Percentiles rank a stretch among this genome's conserved stretches.
These are phyloP conservation scores for Charaxes varanes DNA, from an alignment of 1,140 invertebrate genomes.

Conservation along the genomic window DNA sequence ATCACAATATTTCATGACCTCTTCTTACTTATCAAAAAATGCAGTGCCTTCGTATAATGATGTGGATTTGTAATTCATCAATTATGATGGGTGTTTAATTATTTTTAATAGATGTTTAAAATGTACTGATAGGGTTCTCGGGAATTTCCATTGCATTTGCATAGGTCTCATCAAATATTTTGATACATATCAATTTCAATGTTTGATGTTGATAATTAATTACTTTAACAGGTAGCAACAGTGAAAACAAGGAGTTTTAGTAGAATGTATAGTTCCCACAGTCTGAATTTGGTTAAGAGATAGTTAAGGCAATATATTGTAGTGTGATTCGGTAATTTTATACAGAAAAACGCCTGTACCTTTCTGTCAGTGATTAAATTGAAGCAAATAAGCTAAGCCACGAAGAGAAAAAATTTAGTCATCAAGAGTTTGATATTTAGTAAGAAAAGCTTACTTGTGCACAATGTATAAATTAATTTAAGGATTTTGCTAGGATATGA, in stretches of 20 bases:
- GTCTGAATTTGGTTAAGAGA: constrained; percentile 21
- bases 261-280: constrained; percentile 19
- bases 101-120: constrained; percentile 14
- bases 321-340: no score
- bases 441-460: no score
- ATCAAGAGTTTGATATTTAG: no score
- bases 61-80: constrained; percentile 28
- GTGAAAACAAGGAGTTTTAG: constrained; percentile 13
- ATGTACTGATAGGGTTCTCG: constrained; percentile 9
- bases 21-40: constrained; percentile 36
- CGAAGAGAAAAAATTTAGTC: no score
- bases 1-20: constrained; percentile 28
- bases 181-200: constrained; percentile 34
- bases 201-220: no score
- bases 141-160: constrained; percentile 8
- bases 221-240: no score
- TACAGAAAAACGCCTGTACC: no score
- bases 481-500: no score
- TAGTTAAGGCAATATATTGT: no score
- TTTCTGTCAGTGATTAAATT: no score
- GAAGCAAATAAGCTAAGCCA: no score
- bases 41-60: constrained; percentile 54
- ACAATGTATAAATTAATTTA: no score
- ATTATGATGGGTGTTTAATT: constrained; percentile 36
- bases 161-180: constrained; percentile 24